phyloP scores from a whole-genome alignment of 2,113 vertebrate species.

The Poeciliopsis turrubarensis region DNA sequence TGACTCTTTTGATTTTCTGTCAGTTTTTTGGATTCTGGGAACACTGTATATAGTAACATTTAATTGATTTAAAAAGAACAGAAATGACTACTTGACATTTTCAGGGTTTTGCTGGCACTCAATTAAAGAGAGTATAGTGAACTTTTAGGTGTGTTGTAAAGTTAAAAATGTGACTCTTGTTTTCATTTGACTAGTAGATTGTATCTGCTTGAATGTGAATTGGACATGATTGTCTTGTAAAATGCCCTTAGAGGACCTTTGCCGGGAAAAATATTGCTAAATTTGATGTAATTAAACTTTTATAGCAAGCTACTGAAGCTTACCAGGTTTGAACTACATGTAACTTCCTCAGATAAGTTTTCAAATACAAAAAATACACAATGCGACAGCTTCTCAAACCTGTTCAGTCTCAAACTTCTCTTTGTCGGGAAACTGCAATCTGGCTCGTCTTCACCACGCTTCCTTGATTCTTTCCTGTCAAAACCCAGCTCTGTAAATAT shows the following conservation, averaged over 20 bases:
- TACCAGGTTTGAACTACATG: constrained; percentile 2
- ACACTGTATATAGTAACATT: too few species aligned
- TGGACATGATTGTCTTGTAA: background rate
- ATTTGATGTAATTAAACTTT: background rate
- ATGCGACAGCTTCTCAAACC: constrained; percentile 14
- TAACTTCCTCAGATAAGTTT: background rate
- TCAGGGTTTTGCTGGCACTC: too few species aligned
- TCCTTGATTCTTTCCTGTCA: constrained; percentile 35
- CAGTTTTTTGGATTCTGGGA: too few species aligned
- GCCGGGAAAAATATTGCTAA: background rate
- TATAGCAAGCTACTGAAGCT: background rate
- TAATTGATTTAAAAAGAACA: too few species aligned
- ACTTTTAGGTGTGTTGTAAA: too few species aligned
- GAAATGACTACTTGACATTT: too few species aligned
- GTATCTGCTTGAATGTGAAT: background rate
- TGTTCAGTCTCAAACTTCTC: constrained; percentile 32
- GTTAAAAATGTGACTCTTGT: too few species aligned
- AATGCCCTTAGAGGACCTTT: background rate
- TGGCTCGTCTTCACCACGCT: constrained; percentile 2
- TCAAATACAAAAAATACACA: background rate
- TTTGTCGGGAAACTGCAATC: constrained; percentile 23
- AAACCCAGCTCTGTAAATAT: constrained; percentile 58
- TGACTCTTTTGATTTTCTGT: too few species aligned
- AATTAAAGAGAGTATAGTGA: too few species aligned
- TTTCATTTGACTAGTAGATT: background rate